These are phyloP conservation scores for Bimastos eiseni DNA, from an alignment of 2,888 invertebrate species.

Conservation along the genomic window DNA sequence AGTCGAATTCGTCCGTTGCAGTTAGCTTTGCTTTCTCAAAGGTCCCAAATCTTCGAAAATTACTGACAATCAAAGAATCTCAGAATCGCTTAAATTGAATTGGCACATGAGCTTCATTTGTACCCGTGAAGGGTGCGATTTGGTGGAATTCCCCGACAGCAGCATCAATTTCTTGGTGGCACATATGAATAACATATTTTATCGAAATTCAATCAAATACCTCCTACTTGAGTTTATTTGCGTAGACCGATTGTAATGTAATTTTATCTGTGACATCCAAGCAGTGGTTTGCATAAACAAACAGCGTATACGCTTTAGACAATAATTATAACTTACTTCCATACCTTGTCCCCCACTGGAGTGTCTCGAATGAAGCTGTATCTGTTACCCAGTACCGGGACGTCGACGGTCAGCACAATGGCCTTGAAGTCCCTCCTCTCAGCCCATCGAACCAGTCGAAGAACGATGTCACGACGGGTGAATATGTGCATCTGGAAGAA, in stretches of 20 bases:
- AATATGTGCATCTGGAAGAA: slow-evolving; percentile 70
- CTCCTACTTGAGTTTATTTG: too few relatives aligned
- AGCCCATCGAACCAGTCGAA: slow-evolving; percentile 21
- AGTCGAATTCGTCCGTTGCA: not conserved
- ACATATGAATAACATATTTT: too few relatives aligned
- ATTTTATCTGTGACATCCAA: too few relatives aligned
- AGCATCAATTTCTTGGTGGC: not conserved
- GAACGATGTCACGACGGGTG: slow-evolving; percentile 63
- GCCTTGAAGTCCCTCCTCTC: slow-evolving; percentile 32
- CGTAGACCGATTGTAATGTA: too few relatives aligned
- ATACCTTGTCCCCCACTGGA: not conserved
- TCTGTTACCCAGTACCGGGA: slow-evolving; percentile 26
- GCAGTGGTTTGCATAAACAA: too few relatives aligned
- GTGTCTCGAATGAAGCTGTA: not conserved
- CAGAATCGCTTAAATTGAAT: not conserved
- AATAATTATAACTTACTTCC: not conserved
- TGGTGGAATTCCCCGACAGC: not conserved
- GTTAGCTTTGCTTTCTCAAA: not conserved
- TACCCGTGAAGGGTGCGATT: not conserved
- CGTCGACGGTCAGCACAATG: slow-evolving; percentile 40
- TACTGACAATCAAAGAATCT: not conserved
- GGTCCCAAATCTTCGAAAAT: not conserved
- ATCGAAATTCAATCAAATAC: not conserved
- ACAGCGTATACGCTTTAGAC: not conserved
- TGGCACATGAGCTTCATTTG: too few relatives aligned